phyloP scores from a whole-genome alignment of 1,140 invertebrate genomes.

The Capitella teleta region DNA sequence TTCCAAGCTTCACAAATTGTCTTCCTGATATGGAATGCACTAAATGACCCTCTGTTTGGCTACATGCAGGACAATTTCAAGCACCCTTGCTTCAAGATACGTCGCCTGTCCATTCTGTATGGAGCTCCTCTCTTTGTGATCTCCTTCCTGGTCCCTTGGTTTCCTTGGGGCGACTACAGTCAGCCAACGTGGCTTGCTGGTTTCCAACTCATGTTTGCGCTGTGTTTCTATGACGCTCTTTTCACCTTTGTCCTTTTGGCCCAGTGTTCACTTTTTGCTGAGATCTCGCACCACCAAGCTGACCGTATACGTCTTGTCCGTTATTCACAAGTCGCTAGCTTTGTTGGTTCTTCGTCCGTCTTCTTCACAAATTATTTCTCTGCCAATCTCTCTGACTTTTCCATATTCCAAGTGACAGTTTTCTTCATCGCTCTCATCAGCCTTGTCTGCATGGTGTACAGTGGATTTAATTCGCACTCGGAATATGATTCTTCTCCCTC shows the following conservation, averaged over 20 bases:
- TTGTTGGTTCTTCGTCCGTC: constrained; percentile 23
- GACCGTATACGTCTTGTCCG: constrained; percentile 31
- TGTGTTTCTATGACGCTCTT: constrained; percentile 44
- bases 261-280: constrained; percentile 38
- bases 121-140: constrained; percentile 36
- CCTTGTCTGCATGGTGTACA: constrained; percentile 23
- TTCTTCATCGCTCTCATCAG: constrained; percentile 24
- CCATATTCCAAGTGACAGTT: constrained; percentile 26
- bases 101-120: constrained; percentile 35
- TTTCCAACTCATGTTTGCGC: constrained; percentile 36
- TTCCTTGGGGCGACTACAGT: constrained; percentile 28
- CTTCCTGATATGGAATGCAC: constrained; percentile 43
- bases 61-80: constrained; percentile 35
- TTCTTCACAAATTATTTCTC: constrained; percentile 22
- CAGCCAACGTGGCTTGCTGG: neutral
- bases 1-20: constrained; percentile 37
- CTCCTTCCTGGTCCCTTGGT: constrained; percentile 42
- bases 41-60: constrained; percentile 45
- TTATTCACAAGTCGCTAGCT: constrained; percentile 27
- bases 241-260: constrained; percentile 41
- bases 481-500: constrained; percentile 24
- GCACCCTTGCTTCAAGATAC: constrained; percentile 28
- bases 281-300: constrained; percentile 29
- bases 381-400: constrained; percentile 27
- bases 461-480: constrained; percentile 25